Percentiles rank a stretch among this genome's conserved stretches.
Evolutionary conservation across 2,797 vertebrate genomes (phyloP).

Genomic region (Paedocypris micromegethes): DNA sequence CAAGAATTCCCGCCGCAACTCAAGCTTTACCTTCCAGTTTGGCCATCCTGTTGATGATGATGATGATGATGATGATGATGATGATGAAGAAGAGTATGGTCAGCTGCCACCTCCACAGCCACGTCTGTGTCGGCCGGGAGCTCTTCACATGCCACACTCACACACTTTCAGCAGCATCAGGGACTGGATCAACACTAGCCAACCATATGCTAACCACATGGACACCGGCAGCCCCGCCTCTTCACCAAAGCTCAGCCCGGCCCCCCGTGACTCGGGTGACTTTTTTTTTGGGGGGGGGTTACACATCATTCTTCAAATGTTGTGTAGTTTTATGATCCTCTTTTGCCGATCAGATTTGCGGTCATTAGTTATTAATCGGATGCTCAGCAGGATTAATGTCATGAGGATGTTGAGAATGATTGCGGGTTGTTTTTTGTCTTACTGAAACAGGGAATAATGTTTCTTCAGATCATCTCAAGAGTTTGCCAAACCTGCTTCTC

Average conservation of each 20-base stretch:
- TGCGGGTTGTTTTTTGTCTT: background rate
- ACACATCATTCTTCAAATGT: too few species aligned
- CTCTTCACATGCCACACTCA: slow-evolving; percentile 80
- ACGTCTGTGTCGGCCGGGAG: slow-evolving; percentile 75
- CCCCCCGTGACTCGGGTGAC: too few species aligned
- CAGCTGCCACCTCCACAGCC: slow-evolving; percentile 81
- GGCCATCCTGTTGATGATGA: slow-evolving; percentile 72
- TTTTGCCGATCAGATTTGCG: background rate
- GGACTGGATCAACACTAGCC: slow-evolving; percentile 78
- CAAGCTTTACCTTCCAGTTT: slow-evolving; percentile 72
- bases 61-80: slow-evolving; percentile 75
- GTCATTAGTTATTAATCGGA: slow-evolving; percentile 1
- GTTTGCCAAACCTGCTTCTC: slow-evolving; percentile 68
- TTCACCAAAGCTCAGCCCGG: too few species aligned
- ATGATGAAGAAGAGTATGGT: slow-evolving; percentile 82
- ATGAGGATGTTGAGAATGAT: slow-evolving; percentile 1
- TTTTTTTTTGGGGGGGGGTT: too few species aligned
- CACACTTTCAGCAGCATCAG: slow-evolving; percentile 89
- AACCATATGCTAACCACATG: too few species aligned
- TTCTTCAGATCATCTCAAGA: slow-evolving; percentile 79
- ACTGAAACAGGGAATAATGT: slow-evolving; percentile 9
- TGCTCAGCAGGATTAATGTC: background rate
- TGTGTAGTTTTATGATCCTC: slow-evolving; percentile 5
- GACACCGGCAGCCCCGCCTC: too few species aligned
- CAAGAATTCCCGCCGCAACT: slow-evolving; percentile 74